A percentile compares a stretch with the other conserved stretches of the same genome.
Evolutionary conservation across 1,140 invertebrate genomes (phyloP).

Genomic region (Linepithema humile): DNA sequence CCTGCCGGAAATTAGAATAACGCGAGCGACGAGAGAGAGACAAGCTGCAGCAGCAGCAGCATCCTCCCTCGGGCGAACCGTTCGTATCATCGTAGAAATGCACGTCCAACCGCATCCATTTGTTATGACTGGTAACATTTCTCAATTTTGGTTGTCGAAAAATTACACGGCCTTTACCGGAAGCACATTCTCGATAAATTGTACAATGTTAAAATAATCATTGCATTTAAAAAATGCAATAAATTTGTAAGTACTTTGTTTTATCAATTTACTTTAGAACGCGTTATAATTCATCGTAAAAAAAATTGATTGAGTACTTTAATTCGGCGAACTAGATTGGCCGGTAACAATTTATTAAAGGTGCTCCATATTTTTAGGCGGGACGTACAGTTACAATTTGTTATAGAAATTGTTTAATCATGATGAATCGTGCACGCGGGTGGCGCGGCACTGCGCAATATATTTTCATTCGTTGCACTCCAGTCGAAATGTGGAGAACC

Average conservation of each 20-base stretch:
- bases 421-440: background rate
- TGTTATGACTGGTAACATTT: conserved; percentile 11
- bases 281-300: background rate
- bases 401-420: conserved; percentile 20
- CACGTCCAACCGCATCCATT: background rate
- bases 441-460: background rate
- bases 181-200: background rate
- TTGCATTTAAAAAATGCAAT: background rate
- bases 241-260: background rate
- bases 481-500: background rate
- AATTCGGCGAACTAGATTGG: background rate
- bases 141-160: background rate
- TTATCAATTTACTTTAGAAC: background rate
- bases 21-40: background rate
- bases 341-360: background rate
- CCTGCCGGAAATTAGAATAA: conserved; percentile 59
- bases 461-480: conserved; percentile 33
- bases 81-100: background rate
- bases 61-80: conserved; percentile 8
- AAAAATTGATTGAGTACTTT: background rate
- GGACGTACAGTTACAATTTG: background rate
- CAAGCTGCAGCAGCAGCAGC: conserved; percentile 3
- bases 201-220: background rate
- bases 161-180: background rate
- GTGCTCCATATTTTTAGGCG: background rate